phyloP scores from a whole-genome alignment of 2,888 invertebrate genomes.

The Danaus chrysippus region DNA sequence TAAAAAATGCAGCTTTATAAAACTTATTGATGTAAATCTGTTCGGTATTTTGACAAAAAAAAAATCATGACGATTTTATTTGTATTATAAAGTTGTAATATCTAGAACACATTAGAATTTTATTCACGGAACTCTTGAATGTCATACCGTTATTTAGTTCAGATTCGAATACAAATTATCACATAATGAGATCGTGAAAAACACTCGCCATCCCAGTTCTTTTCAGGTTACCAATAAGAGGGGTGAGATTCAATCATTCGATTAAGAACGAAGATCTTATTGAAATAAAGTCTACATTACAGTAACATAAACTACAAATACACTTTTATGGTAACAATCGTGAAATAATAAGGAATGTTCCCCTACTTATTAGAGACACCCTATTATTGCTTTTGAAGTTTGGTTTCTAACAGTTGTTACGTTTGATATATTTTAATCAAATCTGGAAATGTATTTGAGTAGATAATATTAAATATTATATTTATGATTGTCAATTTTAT shows the following conservation, averaged over 20 bases:
- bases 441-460: no score
- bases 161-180: conserved; percentile 70
- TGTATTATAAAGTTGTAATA: background rate
- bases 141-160: conserved; percentile 30
- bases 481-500: no score
- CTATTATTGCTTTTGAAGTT: conserved; percentile 32
- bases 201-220: conserved; percentile 66
- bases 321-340: conserved; percentile 61
- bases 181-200: conserved; percentile 65
- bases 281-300: conserved; percentile 13
- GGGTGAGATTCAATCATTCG: background rate
- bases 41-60: no score
- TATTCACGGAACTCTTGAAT: conserved; percentile 22
- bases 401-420: no score
- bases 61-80: no score
- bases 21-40: no score
- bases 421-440: no score
- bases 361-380: conserved; percentile 47
- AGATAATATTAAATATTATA: no score
- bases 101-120: conserved; percentile 18
- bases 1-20: no score
- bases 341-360: conserved; percentile 61
- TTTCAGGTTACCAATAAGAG: conserved; percentile 35
- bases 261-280: conserved; percentile 5
- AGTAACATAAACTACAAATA: conserved; percentile 2